Base-by-base conservation (phyloP, 1,140 invertebrate genomes). In the Macrotrachela quadricornifera region DNA sequence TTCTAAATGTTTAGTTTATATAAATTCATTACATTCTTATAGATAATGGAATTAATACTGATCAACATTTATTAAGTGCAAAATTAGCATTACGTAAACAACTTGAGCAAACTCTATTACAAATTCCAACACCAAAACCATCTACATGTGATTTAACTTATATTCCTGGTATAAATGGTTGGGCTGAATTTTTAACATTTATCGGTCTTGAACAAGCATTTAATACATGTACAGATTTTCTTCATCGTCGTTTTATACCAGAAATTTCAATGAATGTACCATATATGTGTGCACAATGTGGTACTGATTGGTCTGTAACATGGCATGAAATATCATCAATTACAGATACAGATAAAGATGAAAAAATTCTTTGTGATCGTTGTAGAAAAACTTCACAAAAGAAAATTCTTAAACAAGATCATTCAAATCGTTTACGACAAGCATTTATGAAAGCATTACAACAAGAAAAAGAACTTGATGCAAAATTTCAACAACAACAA, bases 111-210 rank as follows among this genome's bases (percentile, higher is more conserved):
- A 94, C 88, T 12, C 70, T 95, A 39, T 70, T 94, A 18, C 85
- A 91, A 75, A 95, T 96, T 67, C 88, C 90, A 38, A 86, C 87
- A 37, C 90, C 90, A 6, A 95, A 95, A 67, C 87, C 87, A 9
- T 88, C 88, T 39, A 87, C 88, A 54, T 88, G 88, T 50, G 91
- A 96, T 69, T 91, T 97, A 85, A 87, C 94, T 73, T 97, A 96
- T 69, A 88, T 96, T 61, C 90, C 90, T 3, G 95, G 91, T 71
- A 85, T 88, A 0, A 86, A 82, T 60, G 94, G 92, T 66, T 30
- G 21, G 21, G 85, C 85, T 1, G 91, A 96, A 70, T 97, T 96
- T 63, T 84, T 94, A 47, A 91, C 90, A 67, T 70, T 97, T 56
- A 78, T 96, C 10, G 92, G 92, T 0, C 72, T 97, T 59, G 92